Percentiles rank a stretch among this genome's conserved stretches.
These are phyloP conservation scores for Hypena proboscidalis DNA, from an alignment of 2,888 invertebrate species.

Conservation along the genomic window DNA sequence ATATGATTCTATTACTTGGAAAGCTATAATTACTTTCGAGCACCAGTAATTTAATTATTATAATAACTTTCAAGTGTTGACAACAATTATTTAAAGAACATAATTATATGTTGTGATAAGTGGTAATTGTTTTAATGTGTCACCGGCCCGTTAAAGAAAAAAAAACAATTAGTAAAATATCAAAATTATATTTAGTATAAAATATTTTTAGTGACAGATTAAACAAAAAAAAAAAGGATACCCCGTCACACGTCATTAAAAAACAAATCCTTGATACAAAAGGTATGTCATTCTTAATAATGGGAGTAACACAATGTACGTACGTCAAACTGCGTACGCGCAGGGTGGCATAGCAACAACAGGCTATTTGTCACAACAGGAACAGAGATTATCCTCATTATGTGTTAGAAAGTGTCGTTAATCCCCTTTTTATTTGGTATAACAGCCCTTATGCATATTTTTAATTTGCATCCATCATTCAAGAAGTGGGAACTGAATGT, in stretches of 20 bases:
- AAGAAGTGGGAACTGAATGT: slow-evolving; percentile 3
- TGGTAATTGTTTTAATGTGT: no score
- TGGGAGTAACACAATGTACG: slow-evolving; percentile 41
- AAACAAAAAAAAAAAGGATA: slow-evolving; percentile 25
- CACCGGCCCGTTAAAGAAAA: no score
- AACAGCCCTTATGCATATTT: slow-evolving; percentile 22
- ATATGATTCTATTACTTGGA: no score
- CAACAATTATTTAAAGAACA: no score
- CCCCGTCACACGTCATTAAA: slow-evolving; percentile 28
- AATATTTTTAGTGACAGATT: neutral
- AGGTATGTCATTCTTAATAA: slow-evolving; percentile 47
- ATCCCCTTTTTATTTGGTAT: slow-evolving; percentile 61
- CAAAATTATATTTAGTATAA: slow-evolving; percentile 5
- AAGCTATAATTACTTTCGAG: no score
- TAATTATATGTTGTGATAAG: no score
- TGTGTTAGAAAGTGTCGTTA: slow-evolving; percentile 63
- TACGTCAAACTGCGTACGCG: slow-evolving; percentile 39
- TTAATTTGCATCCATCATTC: slow-evolving; percentile 16
- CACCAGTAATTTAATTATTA: neutral
- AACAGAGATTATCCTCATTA: slow-evolving; percentile 73
- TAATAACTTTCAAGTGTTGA: neutral
- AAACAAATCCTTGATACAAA: slow-evolving; percentile 29
- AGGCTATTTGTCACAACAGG: slow-evolving; percentile 66
- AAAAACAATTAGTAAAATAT: no score
- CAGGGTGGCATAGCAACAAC: slow-evolving; percentile 54